Evolutionary conservation across 53 echinoderm and acorn worm species (phyloP).

Genomic region (Arbacia lixula): DNA sequence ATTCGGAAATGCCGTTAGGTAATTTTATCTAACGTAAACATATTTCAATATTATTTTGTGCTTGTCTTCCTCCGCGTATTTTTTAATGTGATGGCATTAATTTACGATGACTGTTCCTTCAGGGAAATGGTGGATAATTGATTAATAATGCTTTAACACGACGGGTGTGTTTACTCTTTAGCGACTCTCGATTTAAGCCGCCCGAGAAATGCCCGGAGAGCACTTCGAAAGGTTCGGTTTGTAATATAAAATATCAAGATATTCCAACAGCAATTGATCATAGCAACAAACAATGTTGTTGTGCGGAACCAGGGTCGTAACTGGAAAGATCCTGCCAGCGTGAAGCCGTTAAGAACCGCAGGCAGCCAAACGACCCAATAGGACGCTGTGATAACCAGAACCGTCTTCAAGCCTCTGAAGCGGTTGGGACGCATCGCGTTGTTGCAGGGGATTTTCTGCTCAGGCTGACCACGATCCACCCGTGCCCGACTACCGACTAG

Average conservation of each 20-base stretch:
- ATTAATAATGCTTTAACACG: too few relatives aligned
- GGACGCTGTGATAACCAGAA: constrained; percentile 7
- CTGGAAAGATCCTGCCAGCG: background rate
- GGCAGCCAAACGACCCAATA: constrained; percentile 14
- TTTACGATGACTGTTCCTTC: too few relatives aligned
- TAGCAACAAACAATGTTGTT: background rate
- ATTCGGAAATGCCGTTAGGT: too few relatives aligned
- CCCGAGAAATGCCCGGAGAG: too few relatives aligned
- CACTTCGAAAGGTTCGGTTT: background rate
- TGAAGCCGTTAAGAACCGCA: background rate
- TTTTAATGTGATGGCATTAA: too few relatives aligned
- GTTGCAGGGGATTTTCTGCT: background rate
- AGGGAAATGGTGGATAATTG: too few relatives aligned
- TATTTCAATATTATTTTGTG: too few relatives aligned
- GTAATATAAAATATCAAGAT: background rate
- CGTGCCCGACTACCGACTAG: background rate
- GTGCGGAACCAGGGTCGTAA: background rate
- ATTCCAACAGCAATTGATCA: constrained; percentile 4
- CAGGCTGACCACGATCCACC: too few relatives aligned
- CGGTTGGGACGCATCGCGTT: background rate
- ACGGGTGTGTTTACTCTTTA: too few relatives aligned
- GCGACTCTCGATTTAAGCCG: too few relatives aligned
- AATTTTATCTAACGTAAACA: too few relatives aligned
- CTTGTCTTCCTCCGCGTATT: too few relatives aligned
- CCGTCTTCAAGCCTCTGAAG: constrained; percentile 31